These are phyloP conservation scores for Calycopis cecrops DNA, from an alignment of 1,140 invertebrate species.

Conservation along the genomic window DNA sequence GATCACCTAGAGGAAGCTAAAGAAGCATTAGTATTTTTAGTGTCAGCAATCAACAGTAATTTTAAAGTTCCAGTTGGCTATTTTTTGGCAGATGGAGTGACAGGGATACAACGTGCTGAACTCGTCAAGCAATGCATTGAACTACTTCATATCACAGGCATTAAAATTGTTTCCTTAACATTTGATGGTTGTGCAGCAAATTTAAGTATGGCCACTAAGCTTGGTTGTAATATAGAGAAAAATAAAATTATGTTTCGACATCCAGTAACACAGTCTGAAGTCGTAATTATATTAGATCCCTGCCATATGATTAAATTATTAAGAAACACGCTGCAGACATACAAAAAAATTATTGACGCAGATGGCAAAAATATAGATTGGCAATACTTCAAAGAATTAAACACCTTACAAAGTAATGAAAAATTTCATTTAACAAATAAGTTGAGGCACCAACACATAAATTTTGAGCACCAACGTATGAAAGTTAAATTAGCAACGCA, in stretches of 20 bases:
- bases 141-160: neutral
- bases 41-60: conserved; percentile 34
- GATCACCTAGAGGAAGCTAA: conserved; percentile 14
- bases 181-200: neutral
- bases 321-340: neutral
- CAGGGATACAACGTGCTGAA: neutral
- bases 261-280: neutral
- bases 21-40: conserved; percentile 16
- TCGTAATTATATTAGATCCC: neutral
- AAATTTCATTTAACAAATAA: conserved; percentile 14
- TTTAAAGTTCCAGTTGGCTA: conserved; percentile 32
- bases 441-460: conserved; percentile 7
- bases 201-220: neutral
- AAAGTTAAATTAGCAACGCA: conserved; percentile 30
- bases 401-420: conserved; percentile 3
- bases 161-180: neutral
- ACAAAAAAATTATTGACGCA: neutral
- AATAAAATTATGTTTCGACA: neutral
- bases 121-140: neutral
- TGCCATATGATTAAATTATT: neutral
- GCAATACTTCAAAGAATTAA: neutral
- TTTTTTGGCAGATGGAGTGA: conserved; percentile 10
- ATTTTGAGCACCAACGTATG: conserved; percentile 28
- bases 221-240: neutral
- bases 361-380: neutral